A percentile compares a stretch with the other conserved stretches of the same genome.
Conservation (phyloP, 2,888 invertebrate genomes). For the Alcis repandata region DNA sequence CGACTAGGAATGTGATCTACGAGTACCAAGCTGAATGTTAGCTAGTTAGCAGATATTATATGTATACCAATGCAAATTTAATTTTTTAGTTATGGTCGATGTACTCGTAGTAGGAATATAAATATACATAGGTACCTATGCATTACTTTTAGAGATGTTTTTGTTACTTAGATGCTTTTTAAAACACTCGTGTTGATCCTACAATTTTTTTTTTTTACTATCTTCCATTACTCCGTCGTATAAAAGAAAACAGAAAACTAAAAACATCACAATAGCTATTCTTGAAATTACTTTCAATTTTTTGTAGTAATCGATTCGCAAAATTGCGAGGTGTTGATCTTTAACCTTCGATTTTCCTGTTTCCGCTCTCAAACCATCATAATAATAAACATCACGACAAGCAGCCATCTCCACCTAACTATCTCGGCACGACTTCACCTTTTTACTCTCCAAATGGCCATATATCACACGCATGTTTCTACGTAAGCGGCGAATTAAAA, state of each 20-base stretch:
- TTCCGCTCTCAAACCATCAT: slow-evolving; percentile 31
- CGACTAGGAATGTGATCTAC: slow-evolving; percentile 18
- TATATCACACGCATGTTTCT: slow-evolving; percentile 36
- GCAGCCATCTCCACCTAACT: slow-evolving; percentile 8
- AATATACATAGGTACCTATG: too few species aligned
- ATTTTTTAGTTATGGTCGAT: not conserved
- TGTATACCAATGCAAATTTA: not conserved
- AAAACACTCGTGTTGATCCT: too few species aligned
- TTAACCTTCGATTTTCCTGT: slow-evolving; percentile 24
- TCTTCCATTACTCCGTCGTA: too few species aligned
- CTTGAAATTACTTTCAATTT: not conserved
- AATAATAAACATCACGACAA: slow-evolving; percentile 34
- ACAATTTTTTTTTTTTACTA: too few species aligned
- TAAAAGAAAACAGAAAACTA: too few species aligned
- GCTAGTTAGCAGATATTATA: not conserved
- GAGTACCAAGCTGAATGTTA: not conserved
- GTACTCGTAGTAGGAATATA: too few species aligned
- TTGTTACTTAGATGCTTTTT: too few species aligned
- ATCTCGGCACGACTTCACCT: slow-evolving; percentile 24
- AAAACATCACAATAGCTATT: too few species aligned
- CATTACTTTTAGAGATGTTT: too few species aligned
- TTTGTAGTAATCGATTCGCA: not conserved
- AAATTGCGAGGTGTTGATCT: slow-evolving; percentile 30
- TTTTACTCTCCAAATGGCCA: slow-evolving; percentile 36
- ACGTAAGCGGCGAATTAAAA: slow-evolving; percentile 42